Evolutionary conservation across 1,140 invertebrate species (phyloP).

Genomic region (Planococcus citri): DNA sequence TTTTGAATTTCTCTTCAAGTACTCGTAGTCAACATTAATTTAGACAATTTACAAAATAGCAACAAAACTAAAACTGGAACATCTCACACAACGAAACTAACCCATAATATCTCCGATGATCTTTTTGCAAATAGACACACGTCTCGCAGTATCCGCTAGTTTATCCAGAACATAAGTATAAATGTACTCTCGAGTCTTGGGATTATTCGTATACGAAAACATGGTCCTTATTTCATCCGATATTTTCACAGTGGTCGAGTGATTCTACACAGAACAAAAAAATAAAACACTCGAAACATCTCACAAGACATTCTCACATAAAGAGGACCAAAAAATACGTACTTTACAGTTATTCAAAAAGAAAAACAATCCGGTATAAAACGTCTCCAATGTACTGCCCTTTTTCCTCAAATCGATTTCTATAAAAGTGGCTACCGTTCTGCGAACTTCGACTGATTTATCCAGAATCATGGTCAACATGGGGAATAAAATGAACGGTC

Average conservation of each 20-base stretch:
- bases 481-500: constrained; percentile 15
- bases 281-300: neutral
- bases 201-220: neutral
- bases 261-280: neutral
- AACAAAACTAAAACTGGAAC: neutral
- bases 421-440: neutral
- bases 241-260: constrained; percentile 5
- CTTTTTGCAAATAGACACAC: neutral
- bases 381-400: neutral
- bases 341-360: constrained; percentile 16
- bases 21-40: too few relatives aligned
- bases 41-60: neutral
- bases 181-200: neutral
- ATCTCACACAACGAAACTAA: neutral
- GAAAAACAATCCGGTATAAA: neutral
- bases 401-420: constrained; percentile 4
- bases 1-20: too few relatives aligned
- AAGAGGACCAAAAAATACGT: too few relatives aligned
- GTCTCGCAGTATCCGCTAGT: neutral
- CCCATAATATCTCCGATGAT: neutral
- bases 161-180: constrained; percentile 9
- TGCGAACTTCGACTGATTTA: neutral
- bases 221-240: neutral
- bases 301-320: too few relatives aligned
- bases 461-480: constrained; percentile 1